These are phyloP conservation scores for Motacilla alba DNA, from an alignment of 2,113 vertebrate species.

Conservation along the genomic window DNA sequence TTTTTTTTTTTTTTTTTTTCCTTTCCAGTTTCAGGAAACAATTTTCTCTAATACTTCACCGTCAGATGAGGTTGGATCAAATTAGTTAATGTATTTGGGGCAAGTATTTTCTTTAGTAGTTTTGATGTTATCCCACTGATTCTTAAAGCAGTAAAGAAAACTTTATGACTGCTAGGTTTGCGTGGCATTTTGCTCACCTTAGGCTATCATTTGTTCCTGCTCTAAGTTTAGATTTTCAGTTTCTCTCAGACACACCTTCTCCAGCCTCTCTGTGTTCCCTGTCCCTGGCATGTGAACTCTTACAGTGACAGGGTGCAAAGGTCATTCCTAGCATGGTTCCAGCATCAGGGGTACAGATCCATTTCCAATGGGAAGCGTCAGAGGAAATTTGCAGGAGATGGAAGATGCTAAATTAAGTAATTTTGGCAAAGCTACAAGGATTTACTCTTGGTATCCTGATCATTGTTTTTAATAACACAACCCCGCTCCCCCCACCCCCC, in stretches of 20 bases:
- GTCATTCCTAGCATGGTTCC: not conserved
- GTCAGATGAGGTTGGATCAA: not conserved
- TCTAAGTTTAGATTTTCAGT: not conserved
- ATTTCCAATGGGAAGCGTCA: not conserved
- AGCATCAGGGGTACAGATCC: not conserved
- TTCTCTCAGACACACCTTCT: not conserved
- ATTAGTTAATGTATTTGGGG: not conserved
- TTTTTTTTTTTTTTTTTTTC: no score
- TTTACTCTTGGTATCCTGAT: not conserved
- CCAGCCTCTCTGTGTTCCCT: not conserved
- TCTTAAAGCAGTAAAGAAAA: not conserved
- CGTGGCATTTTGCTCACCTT: not conserved
- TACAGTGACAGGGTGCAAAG: not conserved
- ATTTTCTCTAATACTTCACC: not conserved
- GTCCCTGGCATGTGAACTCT: not conserved
- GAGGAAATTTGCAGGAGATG: not conserved
- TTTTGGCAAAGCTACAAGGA: not conserved
- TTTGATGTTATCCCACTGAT: not conserved
- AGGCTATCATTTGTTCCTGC: not conserved
- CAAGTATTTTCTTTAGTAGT: not conserved
- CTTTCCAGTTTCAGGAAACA: not conserved
- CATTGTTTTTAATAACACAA: not conserved
- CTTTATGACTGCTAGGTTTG: not conserved
- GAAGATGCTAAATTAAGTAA: not conserved
- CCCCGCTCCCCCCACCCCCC: not conserved